Evolutionary conservation across 2,797 vertebrate species (phyloP).

Genomic region (Glyptemys insculpta): DNA sequence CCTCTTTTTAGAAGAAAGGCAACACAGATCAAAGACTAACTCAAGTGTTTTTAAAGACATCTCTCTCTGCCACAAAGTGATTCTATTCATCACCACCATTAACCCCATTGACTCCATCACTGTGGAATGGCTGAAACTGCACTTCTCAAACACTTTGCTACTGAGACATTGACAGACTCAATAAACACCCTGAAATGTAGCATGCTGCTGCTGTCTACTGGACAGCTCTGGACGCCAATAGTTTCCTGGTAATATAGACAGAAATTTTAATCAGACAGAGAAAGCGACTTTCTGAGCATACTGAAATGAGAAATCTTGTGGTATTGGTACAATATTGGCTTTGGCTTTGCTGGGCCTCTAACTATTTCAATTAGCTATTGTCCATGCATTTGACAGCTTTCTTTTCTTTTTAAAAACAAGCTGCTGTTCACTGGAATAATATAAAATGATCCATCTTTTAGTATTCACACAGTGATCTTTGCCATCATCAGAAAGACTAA

Average conservation of each 20-base stretch:
- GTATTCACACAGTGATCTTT: background rate
- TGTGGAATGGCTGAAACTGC: slow-evolving; percentile 46
- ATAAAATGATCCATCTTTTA: slow-evolving; percentile 31
- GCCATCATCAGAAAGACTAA: slow-evolving; percentile 20
- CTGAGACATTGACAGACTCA: slow-evolving; percentile 17
- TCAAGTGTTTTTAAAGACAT: slow-evolving; percentile 35
- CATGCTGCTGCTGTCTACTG: slow-evolving; percentile 46
- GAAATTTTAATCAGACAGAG: slow-evolving; percentile 75
- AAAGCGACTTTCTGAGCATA: slow-evolving; percentile 45
- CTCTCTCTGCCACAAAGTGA: slow-evolving; percentile 40
- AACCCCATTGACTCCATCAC: slow-evolving; percentile 64
- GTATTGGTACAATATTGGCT: slow-evolving; percentile 47
- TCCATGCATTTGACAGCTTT: slow-evolving; percentile 32
- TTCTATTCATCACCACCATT: slow-evolving; percentile 33
- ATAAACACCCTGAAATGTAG: slow-evolving; percentile 61
- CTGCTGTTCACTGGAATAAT: slow-evolving; percentile 9
- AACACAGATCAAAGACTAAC: background rate
- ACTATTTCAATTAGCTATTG: slow-evolving; percentile 64
- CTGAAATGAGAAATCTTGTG: slow-evolving; percentile 53
- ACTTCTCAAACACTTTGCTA: slow-evolving; percentile 22
- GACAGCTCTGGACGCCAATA: slow-evolving; percentile 67
- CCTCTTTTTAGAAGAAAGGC: background rate
- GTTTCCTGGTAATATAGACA: slow-evolving; percentile 71
- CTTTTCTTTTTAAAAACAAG: slow-evolving; percentile 60
- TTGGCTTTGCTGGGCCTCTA: slow-evolving; percentile 47